Base-by-base conservation (phyloP, 1,140 invertebrate species). In the Stenopsyche tienmushanensis region DNA sequence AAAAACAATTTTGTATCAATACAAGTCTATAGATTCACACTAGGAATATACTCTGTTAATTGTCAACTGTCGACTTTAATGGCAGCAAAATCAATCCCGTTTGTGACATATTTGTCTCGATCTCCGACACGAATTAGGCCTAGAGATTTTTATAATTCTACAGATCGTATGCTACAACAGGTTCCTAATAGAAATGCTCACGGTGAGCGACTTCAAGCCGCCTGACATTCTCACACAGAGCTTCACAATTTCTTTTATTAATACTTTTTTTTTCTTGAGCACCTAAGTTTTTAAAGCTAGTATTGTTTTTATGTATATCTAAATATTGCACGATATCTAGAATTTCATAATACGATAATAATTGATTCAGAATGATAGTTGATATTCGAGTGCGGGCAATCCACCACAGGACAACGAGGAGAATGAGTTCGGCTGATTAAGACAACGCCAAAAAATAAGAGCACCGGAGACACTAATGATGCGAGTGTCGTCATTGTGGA, bases 401-500 rank as follows among this genome's bases (percentile, higher is more conserved):
- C 60, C 25, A 29, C 29, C 60, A 50, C 45, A 39, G 3, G 25
- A 23, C 25, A 52, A 62, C 25, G 25, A 53, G 24, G 24, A n/a
- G 39, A 45, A 60, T 57, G 39, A 57, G 54, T 57, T 20, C 21
- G 34, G 54, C 39, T n/a, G 25, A 57, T 23, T 41, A 44, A 57
- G 54, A 57, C 54, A 57, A 42, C 41, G 44, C 41, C 34, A 20
- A 47, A 47, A 8, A 15, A 17, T 60, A 60, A 60, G 57, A 60
- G 57, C 57, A 60, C 57, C 57, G 18, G 21, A 60, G 44, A 60
- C 67, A 54, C 64, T 66, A 69, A 39, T 59, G 53, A 39, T 55
- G 83, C 79, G 85, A 86, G 85, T 88, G 86, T 82, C 85, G 87
- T 88, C 84, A 86, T 86, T 86, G 88, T 76, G 62, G 68, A 82